Percentiles rank a stretch among this genome's conserved stretches.
Evolutionary conservation across 2,113 vertebrate species (phyloP).

Genomic region (Tetrao urogallus): DNA sequence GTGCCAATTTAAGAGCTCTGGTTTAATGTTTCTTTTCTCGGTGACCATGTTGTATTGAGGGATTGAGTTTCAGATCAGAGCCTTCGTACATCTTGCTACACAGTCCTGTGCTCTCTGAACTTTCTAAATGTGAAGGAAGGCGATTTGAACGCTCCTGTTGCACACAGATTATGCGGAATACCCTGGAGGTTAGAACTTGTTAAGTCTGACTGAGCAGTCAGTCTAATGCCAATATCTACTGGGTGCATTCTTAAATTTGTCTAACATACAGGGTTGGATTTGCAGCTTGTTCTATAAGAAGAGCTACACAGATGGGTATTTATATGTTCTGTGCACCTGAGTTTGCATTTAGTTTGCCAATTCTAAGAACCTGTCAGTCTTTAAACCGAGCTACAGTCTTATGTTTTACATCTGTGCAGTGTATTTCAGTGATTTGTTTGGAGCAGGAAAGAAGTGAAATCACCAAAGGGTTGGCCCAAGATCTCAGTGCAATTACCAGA

Average conservation of each 20-base stretch:
- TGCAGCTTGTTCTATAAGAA: neutral
- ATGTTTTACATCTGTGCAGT: neutral
- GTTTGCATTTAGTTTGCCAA: neutral
- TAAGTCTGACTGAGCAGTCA: neutral
- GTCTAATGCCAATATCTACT: neutral
- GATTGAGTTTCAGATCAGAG: neutral
- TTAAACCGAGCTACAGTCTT: neutral
- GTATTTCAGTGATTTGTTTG: neutral
- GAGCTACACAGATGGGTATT: neutral
- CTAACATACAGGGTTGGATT: neutral
- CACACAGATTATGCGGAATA: fast-evolving
- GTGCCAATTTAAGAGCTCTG: neutral
- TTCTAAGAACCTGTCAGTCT: neutral
- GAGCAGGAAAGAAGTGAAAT: neutral
- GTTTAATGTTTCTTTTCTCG: neutral
- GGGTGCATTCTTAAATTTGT: neutral
- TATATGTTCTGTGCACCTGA: neutral
- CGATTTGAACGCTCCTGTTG: neutral
- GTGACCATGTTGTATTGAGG: neutral
- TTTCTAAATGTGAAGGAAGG: neutral
- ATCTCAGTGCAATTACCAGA: neutral
- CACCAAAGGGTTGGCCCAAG: neutral
- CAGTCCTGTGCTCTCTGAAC: fast-evolving
- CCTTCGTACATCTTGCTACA: neutral
- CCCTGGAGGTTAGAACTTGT: neutral